Base-by-base conservation (phyloP, 2,888 invertebrate genomes). In the Pollenia angustigena region DNA sequence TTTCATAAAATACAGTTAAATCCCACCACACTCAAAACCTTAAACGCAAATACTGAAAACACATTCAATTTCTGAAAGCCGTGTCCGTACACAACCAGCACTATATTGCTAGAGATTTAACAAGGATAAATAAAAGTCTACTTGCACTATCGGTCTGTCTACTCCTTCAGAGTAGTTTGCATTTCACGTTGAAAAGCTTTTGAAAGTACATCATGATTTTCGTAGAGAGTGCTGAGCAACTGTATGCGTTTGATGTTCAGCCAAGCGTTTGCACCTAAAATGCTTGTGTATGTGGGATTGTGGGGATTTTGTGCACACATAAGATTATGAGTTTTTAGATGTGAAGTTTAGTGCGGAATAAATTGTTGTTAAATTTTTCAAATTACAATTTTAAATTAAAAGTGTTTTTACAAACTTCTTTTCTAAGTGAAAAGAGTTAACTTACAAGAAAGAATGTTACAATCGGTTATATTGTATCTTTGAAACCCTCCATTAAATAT, bases 111-210 rank as follows among this genome's bases (percentile, higher is more conserved):
- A 40, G 14, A 32, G 32, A 12, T 14, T 58, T 8, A 58, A 58
- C 32, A 40, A 58, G 32, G 32, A 58, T 58, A 32, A 58, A 14
- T 32, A n/a, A 58, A 74, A 60, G 40, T 42, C 46, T 60, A 60
- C 60, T 50, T 58, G 18, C 69, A 69, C 52, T 69, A 40, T 32
- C 69, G 52, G 42, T 69, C 52, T 16, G 69, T 18, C 54, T 42
- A 69, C 69, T 69, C 60, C 60, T 46, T 18, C 60, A 62, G 46
- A 23, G 58, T 32, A 23, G 32, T 58, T 74, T 48, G 32, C 60
- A 58, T 48, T 74, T 48, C n/a, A 74, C 44, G 46, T 60, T 18
- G 64, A 66, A 76, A 76, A 62, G 54, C 76, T 23, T 32, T 58
- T 58, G 32, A 32, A 58, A 58, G 56, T 58, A 32, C 32, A 32